Evolutionary conservation across 2,888 invertebrate genomes (phyloP).

Genomic region (Melinopterus prodromus): DNA sequence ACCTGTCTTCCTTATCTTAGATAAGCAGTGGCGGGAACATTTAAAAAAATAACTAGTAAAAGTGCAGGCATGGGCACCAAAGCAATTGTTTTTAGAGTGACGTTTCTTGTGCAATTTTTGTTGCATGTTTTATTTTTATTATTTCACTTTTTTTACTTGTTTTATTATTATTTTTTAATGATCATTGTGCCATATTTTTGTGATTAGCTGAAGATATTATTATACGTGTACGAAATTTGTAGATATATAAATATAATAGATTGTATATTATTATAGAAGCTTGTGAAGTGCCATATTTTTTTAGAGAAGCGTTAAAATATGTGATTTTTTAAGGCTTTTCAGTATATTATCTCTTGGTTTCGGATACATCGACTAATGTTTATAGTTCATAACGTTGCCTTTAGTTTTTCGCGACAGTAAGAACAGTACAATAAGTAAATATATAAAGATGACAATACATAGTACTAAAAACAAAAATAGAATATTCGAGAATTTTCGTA

Average conservation of each 20-base stretch:
- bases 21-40: constrained; percentile 52
- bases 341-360: constrained; percentile 28
- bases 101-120: constrained; percentile 54
- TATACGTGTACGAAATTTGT: constrained; percentile 9
- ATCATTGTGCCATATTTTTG: constrained; percentile 22
- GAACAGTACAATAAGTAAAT: constrained; percentile 56
- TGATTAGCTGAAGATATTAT: constrained; percentile 10
- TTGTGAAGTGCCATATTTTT: constrained; percentile 36
- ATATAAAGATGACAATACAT: constrained; percentile 58
- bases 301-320: constrained; percentile 15
- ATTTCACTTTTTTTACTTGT: not conserved
- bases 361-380: constrained; percentile 49
- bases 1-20: constrained; percentile 58
- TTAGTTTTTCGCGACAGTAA: constrained; percentile 51
- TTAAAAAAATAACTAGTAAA: constrained; percentile 25
- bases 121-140: not conserved
- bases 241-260: constrained; percentile 10
- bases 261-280: constrained; percentile 15
- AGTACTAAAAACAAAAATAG: constrained; percentile 52
- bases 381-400: constrained; percentile 51
- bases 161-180: not conserved
- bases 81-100: constrained; percentile 53
- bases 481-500: constrained; percentile 38
- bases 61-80: constrained; percentile 57
- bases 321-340: constrained; percentile 19